A percentile compares a stretch with the other conserved stretches of the same genome.
Conservation (phyloP, 2,113 vertebrate genomes). For the Gambusia affinis region DNA sequence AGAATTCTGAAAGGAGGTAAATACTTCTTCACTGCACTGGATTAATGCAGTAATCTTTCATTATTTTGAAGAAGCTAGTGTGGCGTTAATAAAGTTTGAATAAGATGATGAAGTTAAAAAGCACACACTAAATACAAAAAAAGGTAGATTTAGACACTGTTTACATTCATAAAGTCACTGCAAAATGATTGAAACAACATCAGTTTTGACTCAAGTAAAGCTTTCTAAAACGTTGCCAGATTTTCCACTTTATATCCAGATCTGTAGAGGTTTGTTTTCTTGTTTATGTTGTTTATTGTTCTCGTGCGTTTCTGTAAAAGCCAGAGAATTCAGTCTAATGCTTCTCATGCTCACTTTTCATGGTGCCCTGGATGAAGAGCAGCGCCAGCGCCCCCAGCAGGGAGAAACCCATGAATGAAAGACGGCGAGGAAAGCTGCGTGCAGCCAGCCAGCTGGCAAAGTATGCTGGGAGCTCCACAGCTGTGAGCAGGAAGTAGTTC, state of each 20-base stretch:
- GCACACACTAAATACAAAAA: background rate
- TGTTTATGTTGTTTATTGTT: background rate
- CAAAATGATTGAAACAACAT: too few species aligned
- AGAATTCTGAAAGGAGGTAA: too few species aligned
- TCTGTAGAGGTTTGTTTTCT: too few species aligned
- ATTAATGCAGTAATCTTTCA: too few species aligned
- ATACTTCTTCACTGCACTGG: too few species aligned
- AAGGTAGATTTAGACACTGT: too few species aligned
- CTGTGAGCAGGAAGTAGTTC: constrained; percentile 45
- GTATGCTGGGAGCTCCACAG: constrained; percentile 43
- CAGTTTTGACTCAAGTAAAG: too few species aligned
- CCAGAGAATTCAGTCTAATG: background rate
- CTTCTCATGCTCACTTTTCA: constrained; percentile 42
- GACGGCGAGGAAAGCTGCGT: constrained; percentile 29
- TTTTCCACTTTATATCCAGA: too few species aligned
- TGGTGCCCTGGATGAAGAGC: constrained; percentile 39
- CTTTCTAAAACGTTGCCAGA: too few species aligned
- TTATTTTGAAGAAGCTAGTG: too few species aligned
- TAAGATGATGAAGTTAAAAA: background rate
- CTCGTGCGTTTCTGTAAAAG: background rate
- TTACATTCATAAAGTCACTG: too few species aligned
- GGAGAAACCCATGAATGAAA: constrained; percentile 20
- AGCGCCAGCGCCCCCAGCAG: constrained; percentile 44
- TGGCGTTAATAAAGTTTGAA: too few species aligned
- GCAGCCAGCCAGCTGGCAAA: constrained; percentile 17